A percentile compares a stretch with the other conserved stretches of the same genome.
Conservation (phyloP, 2,113 vertebrate species). For the Cyrtonyx montezumae region DNA sequence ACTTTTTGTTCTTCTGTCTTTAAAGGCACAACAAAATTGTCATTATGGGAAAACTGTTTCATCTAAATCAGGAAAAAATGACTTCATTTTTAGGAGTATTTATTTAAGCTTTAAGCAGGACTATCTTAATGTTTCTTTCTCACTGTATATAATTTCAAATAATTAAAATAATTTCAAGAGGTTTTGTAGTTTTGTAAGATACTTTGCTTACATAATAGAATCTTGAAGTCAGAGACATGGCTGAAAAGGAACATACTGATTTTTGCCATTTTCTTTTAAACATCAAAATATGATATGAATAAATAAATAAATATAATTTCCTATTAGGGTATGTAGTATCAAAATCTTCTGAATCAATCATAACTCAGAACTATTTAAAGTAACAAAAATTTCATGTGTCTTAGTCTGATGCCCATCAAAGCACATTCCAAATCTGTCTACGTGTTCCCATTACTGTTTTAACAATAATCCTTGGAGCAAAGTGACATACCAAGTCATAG, state of each 20-base stretch:
- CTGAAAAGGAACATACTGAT: neutral
- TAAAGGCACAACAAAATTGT: neutral
- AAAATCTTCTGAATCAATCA: neutral
- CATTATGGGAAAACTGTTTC: neutral
- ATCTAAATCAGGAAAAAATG: neutral
- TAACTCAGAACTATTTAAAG: neutral
- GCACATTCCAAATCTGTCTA: neutral
- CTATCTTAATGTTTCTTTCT: neutral
- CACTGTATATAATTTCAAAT: neutral
- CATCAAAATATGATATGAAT: neutral
- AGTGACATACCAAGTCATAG: rapidly evolving
- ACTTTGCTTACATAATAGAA: neutral
- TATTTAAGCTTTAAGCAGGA: neutral
- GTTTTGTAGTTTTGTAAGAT: neutral
- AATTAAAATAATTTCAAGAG: neutral
- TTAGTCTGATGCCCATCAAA: neutral
- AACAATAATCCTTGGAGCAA: neutral
- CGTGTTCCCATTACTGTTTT: rapidly evolving
- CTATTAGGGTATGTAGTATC: rapidly evolving
- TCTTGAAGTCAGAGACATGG: neutral
- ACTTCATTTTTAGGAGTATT: neutral
- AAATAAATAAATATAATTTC: neutral
- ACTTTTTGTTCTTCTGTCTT: neutral
- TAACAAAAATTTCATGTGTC: neutral
- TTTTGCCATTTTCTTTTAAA: neutral